Base-by-base conservation (phyloP, 2,888 invertebrate species). In the Ichneumoninae sp. region DNA sequence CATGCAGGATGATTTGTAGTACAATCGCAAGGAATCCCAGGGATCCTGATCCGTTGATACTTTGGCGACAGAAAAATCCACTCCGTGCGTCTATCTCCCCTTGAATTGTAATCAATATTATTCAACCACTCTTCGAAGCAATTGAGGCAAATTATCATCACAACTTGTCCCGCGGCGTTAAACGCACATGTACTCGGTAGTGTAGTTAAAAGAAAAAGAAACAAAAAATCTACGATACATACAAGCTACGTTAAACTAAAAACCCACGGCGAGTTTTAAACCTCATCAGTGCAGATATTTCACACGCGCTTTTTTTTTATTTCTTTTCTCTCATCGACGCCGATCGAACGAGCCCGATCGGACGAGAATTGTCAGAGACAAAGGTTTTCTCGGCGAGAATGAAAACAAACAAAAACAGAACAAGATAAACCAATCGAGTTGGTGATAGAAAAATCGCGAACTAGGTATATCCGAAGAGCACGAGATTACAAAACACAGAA, bases 1-100 rank as follows among this genome's bases (percentile, higher is more conserved):
- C 86, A 86, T 86, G 85, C 86, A 83, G 81, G 70, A 81, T 69
- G 81, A 83, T 77, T 69, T 19, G 30, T 70, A 44, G 36, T 73
- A 50, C 84, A 50, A 73, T 47, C 30, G 52, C 8, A 44, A 44
- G 10, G 50, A 84, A 74, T 77, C 81, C 74, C 54, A 52, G 54
- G 47, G 36, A 65, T 63, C 63, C 54, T 71, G 66, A 65, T 57
- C 30, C 19, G 57, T 26, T 44, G 57, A 47, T 40, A 50, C 3
- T 71, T 73, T 50, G 77, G 57, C 73, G 52, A 68, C 57, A 83
- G 44, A 65, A 83, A 85, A 85, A 85, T 81, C 81, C 83, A 83
- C 70, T 81, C 22, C 50, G 36, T 52, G 33, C 16, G 44, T 36
- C 73, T 66, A 71, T 70, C 26, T 68, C 22, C 57, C 63, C 63